Evolutionary conservation across 2,113 vertebrate genomes (phyloP).

Genomic region (Chaetops frenatus): DNA sequence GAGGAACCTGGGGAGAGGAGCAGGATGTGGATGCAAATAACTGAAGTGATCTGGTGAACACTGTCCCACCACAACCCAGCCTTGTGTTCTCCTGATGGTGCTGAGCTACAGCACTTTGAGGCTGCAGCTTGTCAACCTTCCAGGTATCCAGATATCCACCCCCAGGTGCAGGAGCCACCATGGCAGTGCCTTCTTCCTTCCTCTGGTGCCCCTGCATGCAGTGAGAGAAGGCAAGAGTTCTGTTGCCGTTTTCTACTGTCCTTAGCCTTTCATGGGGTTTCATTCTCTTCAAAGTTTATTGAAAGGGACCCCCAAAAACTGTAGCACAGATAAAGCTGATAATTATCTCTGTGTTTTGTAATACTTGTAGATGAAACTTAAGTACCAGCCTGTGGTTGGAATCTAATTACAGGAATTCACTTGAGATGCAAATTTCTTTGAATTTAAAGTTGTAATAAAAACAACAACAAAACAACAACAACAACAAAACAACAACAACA

Average conservation of each 20-base stretch:
- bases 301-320: neutral
- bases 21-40: neutral
- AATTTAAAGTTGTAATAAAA: neutral
- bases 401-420: neutral
- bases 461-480: too few species aligned
- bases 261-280: neutral
- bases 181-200: neutral
- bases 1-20: neutral
- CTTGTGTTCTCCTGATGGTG: neutral
- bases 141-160: neutral
- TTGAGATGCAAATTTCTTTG: neutral
- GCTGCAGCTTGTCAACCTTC: neutral
- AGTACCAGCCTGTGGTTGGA: neutral
- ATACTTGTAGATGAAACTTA: neutral
- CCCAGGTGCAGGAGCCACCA: neutral
- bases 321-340: neutral
- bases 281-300: neutral
- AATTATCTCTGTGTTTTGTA: neutral
- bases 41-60: neutral
- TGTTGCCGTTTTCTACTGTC: neutral
- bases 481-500: too few species aligned
- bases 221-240: neutral
- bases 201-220: fast-evolving
- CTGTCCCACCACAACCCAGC: fast-evolving
- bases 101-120: neutral